Evolutionary conservation across 2,888 invertebrate species (phyloP).

Genomic region (Macropis europaea): DNA sequence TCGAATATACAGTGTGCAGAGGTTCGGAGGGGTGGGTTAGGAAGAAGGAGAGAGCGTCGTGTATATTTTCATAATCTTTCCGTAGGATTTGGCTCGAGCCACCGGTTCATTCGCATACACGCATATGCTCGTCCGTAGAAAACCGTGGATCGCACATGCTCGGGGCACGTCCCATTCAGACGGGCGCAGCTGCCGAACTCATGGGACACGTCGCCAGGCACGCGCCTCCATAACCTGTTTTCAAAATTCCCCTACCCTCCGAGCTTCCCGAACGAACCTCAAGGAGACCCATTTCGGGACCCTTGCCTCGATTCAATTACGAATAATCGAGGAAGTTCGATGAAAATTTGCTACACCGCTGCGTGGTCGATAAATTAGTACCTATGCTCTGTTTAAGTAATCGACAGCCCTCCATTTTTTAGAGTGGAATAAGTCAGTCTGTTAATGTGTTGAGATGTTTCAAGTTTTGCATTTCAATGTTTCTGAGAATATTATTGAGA

Average conservation of each 20-base stretch:
- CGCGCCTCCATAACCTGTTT: slow-evolving; percentile 63
- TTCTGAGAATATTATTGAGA: too few relatives aligned
- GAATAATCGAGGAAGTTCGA: too few relatives aligned
- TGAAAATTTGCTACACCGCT: too few relatives aligned
- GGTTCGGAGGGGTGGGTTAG: background rate
- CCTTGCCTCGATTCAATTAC: too few relatives aligned
- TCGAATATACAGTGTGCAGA: background rate
- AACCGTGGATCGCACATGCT: slow-evolving; percentile 69
- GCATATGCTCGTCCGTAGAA: slow-evolving; percentile 51
- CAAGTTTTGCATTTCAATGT: too few relatives aligned
- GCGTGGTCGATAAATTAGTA: too few relatives aligned
- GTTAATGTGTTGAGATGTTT: too few relatives aligned
- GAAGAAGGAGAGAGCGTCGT: background rate
- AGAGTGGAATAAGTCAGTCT: too few relatives aligned
- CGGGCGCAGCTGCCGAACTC: slow-evolving; percentile 68
- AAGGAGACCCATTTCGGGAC: slow-evolving; percentile 23
- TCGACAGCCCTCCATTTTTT: too few relatives aligned
- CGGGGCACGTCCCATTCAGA: slow-evolving; percentile 65
- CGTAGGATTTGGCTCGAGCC: slow-evolving; percentile 45
- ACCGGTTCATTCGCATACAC: slow-evolving; percentile 40
- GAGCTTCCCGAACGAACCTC: background rate
- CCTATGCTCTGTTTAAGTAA: too few relatives aligned
- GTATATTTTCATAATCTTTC: slow-evolving; percentile 53
- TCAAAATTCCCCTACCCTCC: slow-evolving; percentile 52
- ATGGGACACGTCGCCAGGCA: slow-evolving; percentile 58